Evolutionary conservation across 2,113 vertebrate genomes (phyloP).

Genomic region (Phylloscopus trochilus): DNA sequence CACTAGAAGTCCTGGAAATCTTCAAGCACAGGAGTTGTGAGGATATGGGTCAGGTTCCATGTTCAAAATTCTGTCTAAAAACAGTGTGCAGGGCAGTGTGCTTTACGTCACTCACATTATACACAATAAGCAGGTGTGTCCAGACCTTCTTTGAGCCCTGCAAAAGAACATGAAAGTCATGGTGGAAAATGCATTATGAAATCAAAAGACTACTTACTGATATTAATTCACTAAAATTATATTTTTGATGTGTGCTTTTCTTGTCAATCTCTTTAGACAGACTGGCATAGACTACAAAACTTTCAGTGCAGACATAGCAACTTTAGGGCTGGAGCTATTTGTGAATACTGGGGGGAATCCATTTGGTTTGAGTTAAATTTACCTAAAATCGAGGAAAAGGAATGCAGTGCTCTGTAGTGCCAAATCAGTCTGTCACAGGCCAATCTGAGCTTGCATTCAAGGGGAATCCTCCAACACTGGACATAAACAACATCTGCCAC

Average conservation of each 20-base stretch:
- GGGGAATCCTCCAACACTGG: background rate
- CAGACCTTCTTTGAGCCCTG: background rate
- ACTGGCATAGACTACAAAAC: background rate
- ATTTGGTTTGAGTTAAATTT: background rate
- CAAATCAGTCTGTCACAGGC: background rate
- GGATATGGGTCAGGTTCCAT: background rate
- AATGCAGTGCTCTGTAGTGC: background rate
- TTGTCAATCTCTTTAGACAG: background rate
- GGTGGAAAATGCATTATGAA: background rate
- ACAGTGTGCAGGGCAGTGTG: background rate
- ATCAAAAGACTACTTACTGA: background rate
- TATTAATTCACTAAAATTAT: background rate
- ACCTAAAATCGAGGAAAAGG: background rate
- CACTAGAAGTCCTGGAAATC: background rate
- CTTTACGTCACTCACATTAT: background rate
- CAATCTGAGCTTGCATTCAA: background rate
- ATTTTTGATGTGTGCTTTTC: background rate
- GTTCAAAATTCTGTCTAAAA: background rate
- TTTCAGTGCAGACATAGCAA: background rate
- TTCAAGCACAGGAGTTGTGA: background rate
- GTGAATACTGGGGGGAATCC: background rate
- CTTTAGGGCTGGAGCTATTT: background rate
- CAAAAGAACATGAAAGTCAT: background rate
- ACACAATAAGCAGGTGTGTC: background rate
- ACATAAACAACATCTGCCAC: constrained; percentile 13